Percentiles rank a stretch among this genome's conserved stretches.
Conservation (phyloP, 1,140 invertebrate species). For the Cotesia glomerata region DNA sequence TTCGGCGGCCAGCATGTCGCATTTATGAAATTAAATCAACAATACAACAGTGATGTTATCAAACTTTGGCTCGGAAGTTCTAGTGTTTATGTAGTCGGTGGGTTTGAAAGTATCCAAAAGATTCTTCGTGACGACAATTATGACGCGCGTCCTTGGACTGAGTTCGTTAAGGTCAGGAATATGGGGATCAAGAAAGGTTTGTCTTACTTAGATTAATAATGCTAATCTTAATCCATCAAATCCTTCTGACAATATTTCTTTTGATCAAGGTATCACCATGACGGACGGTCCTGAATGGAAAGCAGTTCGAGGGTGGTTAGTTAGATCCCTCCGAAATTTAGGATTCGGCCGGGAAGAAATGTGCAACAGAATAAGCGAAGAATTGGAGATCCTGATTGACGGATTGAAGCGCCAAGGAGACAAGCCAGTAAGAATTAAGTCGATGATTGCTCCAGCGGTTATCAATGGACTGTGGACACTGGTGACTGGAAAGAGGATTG, state of each 20-base stretch:
- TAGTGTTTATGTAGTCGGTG: slow-evolving; percentile 68
- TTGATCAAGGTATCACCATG: slow-evolving; percentile 72
- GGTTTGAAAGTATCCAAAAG: slow-evolving; percentile 65
- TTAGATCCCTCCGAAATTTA: slow-evolving; percentile 72
- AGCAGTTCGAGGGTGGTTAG: slow-evolving; percentile 75
- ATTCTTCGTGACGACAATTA: slow-evolving; percentile 72
- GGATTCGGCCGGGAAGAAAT: slow-evolving; percentile 78
- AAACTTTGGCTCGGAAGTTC: slow-evolving; percentile 73
- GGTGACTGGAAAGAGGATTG: slow-evolving; percentile 70
- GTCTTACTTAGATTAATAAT: too few relatives aligned
- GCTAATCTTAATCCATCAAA: too few relatives aligned
- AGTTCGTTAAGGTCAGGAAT: slow-evolving; percentile 73
- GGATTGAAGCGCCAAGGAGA: slow-evolving; percentile 51
- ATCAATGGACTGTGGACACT: slow-evolving; percentile 80
- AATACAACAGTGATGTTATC: slow-evolving; percentile 72
- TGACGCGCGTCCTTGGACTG: slow-evolving; percentile 75
- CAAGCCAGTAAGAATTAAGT: slow-evolving; percentile 52
- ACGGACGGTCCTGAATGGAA: slow-evolving; percentile 78
- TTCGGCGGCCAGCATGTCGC: slow-evolving; percentile 70
- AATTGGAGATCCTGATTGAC: slow-evolving; percentile 64
- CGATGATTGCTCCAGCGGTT: slow-evolving; percentile 67
- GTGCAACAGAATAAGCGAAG: slow-evolving; percentile 73
- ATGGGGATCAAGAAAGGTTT: slow-evolving; percentile 72
- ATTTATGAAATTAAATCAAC: slow-evolving; percentile 65
- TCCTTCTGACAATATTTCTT: not conserved